phyloP scores from a whole-genome alignment of 2,888 invertebrate genomes.

The Rotaria sp. region DNA sequence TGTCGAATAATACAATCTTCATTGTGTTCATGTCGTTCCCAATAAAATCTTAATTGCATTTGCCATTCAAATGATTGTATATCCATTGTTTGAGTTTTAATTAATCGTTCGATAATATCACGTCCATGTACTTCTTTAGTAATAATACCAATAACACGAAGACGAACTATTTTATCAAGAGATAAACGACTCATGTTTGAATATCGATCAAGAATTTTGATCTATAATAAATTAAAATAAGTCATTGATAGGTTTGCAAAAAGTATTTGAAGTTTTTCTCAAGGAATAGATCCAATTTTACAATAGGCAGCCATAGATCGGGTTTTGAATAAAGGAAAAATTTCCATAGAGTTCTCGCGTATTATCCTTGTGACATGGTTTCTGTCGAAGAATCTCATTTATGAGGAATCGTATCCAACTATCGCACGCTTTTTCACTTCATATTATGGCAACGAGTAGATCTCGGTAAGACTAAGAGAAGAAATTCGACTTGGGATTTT shows the following conservation, averaged over 20 bases:
- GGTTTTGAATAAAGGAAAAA: no score
- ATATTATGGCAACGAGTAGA: no score
- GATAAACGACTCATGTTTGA: neutral
- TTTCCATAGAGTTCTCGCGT: no score
- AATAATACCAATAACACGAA: constrained; percentile 75
- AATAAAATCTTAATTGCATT: constrained; percentile 77
- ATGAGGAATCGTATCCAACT: no score
- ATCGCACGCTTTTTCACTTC: no score
- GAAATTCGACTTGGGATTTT: no score
- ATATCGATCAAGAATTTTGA: constrained; percentile 30
- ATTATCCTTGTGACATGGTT: no score
- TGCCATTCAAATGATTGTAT: constrained; percentile 79
- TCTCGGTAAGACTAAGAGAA: no score
- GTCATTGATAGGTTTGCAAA: no score
- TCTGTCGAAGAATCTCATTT: no score
- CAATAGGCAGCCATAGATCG: neutral
- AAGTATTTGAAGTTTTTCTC: neutral
- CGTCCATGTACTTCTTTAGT: constrained; percentile 82
- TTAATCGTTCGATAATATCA: constrained; percentile 79
- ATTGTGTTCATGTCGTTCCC: constrained; percentile 62
- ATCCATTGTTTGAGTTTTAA: constrained; percentile 63
- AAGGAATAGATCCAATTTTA: neutral
- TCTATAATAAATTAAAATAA: neutral
- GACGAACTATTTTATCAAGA: constrained; percentile 58
- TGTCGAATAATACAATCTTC: constrained; percentile 75